These are phyloP conservation scores for Pelochelys cantorii DNA, from an alignment of 2,797 vertebrate genomes.

Conservation along the genomic window DNA sequence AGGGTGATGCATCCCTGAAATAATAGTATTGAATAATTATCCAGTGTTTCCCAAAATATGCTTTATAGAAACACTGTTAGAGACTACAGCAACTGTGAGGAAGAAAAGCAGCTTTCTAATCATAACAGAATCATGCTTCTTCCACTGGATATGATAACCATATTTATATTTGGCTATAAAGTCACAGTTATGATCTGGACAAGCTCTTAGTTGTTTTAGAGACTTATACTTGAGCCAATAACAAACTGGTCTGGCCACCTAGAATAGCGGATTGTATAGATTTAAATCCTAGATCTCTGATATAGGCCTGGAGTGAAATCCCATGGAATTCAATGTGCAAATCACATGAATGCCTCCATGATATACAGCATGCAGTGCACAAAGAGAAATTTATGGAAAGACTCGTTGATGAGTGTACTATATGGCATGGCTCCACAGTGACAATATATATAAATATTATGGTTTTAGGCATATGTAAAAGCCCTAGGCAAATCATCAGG, in stretches of 20 bases:
- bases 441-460: conserved; percentile 30
- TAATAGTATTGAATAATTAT: background rate
- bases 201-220: background rate
- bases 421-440: background rate
- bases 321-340: background rate
- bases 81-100: background rate
- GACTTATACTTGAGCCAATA: background rate
- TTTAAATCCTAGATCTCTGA: background rate
- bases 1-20: background rate
- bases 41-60: background rate
- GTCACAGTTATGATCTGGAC: background rate
- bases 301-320: background rate
- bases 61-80: conserved; percentile 16
- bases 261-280: background rate
- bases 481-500: conserved; percentile 41
- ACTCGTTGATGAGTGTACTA: background rate
- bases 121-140: background rate
- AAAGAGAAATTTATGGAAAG: conserved; percentile 22
- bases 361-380: background rate
- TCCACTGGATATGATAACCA: background rate
- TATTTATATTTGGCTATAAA: background rate
- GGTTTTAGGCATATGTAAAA: conserved; percentile 52
- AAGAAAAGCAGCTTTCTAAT: background rate
- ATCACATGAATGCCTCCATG: background rate
- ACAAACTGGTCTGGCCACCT: background rate